Evolutionary conservation across 2,888 invertebrate genomes (phyloP).

Genomic region (Serrognathus titanus): DNA sequence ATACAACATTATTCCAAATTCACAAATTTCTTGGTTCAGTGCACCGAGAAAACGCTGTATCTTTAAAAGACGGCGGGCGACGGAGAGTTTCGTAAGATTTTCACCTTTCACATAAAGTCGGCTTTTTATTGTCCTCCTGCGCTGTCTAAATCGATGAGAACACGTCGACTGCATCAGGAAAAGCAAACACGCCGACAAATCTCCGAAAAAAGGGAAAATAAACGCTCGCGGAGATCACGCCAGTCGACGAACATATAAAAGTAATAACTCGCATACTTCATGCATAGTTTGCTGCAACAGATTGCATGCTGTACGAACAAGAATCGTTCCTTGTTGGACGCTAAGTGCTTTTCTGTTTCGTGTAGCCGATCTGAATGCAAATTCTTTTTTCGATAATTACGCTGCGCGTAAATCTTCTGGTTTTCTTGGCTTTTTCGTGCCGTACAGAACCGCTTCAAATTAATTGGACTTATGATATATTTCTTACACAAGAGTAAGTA

Average conservation of each 20-base stretch:
- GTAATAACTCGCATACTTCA: slow-evolving; percentile 14
- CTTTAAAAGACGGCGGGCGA: slow-evolving; percentile 4
- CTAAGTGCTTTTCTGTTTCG: slow-evolving; percentile 1
- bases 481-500: no score
- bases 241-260: slow-evolving; percentile 8
- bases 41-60: slow-evolving; percentile 14
- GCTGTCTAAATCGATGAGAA: slow-evolving; percentile 1
- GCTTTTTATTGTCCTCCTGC: slow-evolving; percentile 8
- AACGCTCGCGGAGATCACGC: background rate
- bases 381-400: slow-evolving; percentile 7
- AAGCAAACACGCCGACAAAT: slow-evolving; percentile 1
- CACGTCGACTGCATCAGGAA: slow-evolving; percentile 2
- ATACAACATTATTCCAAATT: background rate
- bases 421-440: no score
- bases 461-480: no score
- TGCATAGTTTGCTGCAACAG: slow-evolving; percentile 10
- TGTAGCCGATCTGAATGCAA: background rate
- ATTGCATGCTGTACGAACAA: slow-evolving; percentile 5
- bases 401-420: background rate
- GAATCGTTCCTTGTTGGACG: background rate
- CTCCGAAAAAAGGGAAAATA: background rate
- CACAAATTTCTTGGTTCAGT: slow-evolving; percentile 13
- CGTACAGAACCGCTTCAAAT: no score
- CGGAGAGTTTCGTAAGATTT: slow-evolving; percentile 4
- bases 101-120: slow-evolving; percentile 16